Base-by-base conservation (phyloP, 2,797 vertebrate genomes). In the Melanotaenia boesemani region DNA sequence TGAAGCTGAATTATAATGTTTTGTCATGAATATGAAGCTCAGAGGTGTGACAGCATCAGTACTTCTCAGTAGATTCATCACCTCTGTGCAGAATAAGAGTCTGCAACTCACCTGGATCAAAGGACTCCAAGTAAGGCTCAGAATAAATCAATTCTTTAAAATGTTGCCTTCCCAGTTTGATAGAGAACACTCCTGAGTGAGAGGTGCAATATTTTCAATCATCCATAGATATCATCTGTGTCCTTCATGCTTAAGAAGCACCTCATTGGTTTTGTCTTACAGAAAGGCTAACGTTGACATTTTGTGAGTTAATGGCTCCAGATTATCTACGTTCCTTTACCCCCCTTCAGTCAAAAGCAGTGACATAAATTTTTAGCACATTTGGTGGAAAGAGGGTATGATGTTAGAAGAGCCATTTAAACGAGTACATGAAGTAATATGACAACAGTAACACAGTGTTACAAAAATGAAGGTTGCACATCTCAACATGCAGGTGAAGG, bases 201-300 rank as follows among this genome's bases (percentile, higher is more conserved):
- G 57, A 26, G 26, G 59, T 50, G 2, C 34, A 61, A 63, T 54
- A 63, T n/a, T 5, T 56, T 44, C 10, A 34, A 70, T 48, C 9
- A 36, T 64, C 4, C 36, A 62, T 67, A 54, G 16, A 30, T 44
- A 36, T 63, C 58, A 37, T 72, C 8, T 9, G 16, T 55, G 74
- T 72, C 63, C 30, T 67, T 71, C 70, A 61, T 54, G 77, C 48
- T 83, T 20, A 64, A 66, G 18, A 72, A 30, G 39, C 24, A 48
- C 59, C 58, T 55, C 24, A 34, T 9, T 3, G 11, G 15, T 55
- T 58, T 64, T 61, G 39, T 60, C 63, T 63, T 48, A 67, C 46
- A 48, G 37, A 46, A 63, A 63, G 46, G 15, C 24, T 60, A 59
- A 67, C 8, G 59, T 8, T 63, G 63, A 63, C 28, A 71, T n/a